A percentile compares a stretch with the other conserved stretches of the same genome.
Conservation (phyloP, 2,113 vertebrate genomes). For the Struthidea cinerea region DNA sequence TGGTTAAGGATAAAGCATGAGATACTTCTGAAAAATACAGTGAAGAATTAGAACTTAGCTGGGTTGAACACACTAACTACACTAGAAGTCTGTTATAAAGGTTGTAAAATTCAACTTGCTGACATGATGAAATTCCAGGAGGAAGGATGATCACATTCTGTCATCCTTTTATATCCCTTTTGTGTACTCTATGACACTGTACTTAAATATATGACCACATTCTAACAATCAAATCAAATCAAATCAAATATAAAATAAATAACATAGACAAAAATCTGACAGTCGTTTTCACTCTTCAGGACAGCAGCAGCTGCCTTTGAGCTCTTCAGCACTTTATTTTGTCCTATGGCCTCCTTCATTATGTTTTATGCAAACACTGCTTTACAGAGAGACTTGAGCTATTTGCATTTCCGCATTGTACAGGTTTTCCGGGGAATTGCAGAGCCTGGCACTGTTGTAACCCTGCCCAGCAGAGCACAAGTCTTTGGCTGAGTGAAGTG, state of each 20-base stretch:
- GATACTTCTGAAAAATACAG: neutral
- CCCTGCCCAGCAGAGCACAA: neutral
- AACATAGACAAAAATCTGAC: neutral
- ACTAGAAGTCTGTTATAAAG: neutral
- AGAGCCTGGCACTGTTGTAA: neutral
- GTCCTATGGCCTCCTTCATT: neutral
- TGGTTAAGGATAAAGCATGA: neutral
- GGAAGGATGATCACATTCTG: neutral
- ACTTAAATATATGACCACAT: neutral
- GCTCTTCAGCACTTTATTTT: neutral
- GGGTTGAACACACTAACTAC: neutral
- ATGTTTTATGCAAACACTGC: neutral
- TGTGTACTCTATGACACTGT: neutral
- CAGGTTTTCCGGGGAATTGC: neutral
- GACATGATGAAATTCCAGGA: neutral
- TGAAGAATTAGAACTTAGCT: neutral
- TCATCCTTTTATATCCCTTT: neutral
- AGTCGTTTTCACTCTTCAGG: neutral
- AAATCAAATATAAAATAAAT: neutral
- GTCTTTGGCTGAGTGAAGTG: neutral
- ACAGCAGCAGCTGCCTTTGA: neutral
- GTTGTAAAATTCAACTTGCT: neutral
- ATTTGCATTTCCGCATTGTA: neutral
- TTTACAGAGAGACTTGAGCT: neutral
- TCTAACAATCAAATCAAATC: neutral